Evolutionary conservation across 1,140 invertebrate species (phyloP), one percentile per base, ranked within the genome.

Genomic region (Nasonia giraulti): DNA sequence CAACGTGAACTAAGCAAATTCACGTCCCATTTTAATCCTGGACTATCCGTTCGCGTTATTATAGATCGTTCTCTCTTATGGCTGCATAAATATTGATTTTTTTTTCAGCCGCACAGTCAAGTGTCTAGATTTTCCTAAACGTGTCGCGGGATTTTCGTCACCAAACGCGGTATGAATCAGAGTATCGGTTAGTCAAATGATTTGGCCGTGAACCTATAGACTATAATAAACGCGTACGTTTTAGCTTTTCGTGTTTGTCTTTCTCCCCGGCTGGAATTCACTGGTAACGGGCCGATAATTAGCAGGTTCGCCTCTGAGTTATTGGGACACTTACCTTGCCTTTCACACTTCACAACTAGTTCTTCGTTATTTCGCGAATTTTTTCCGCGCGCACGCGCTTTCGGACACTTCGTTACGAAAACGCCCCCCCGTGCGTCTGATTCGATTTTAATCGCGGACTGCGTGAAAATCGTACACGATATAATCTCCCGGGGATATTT

Each of bases 291-390:
- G 55, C 44, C 33, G 55, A 76, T 76, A 76, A 85, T 85, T 85
- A 78, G 47, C 47, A 76, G 33, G 68, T 74, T 50, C 44, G 55
- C 14, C 55, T 62, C 23, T 20, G 76, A 69, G 81, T 76, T 71
- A 79, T 83, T 73, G 76, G 66, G 62, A 79, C 76, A 79, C 74
- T 84, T 80, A 80, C 83, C 82, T 83, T 83, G 50, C 73, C 82
- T 77, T 73, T 78, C 82, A 73, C 40, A 69, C 76, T 82, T 83
- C 37, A 7, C 10, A 69, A 73, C 76, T 8, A 74, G 44, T 33
- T 74, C 40, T 74, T 80, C 27, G 4, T 55, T 66, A 10, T 50
- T 37, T 62, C 33, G 62, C 66, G n/a, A 82, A 82, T 78, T 47
- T 33, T 78, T 68, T 10, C 2, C 17, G 33, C 17, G 23, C 47